phyloP scores from a whole-genome alignment of 2,888 invertebrate species.

The Campoplex capitator region DNA sequence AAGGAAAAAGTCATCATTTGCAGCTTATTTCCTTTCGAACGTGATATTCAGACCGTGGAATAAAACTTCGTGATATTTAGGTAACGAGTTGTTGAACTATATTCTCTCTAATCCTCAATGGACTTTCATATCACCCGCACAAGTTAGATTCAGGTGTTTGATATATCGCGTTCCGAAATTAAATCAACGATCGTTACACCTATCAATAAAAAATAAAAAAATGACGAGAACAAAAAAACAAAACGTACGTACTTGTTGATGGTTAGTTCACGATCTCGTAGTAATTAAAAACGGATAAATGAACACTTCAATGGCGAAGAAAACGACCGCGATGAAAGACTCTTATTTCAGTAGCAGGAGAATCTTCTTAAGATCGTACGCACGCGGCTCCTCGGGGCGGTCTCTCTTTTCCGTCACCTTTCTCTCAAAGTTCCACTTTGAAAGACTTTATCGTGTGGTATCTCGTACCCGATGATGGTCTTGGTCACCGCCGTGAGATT shows the following conservation, averaged over 20 bases:
- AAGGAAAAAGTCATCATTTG: slow-evolving; percentile 64
- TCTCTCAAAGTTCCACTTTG: slow-evolving; percentile 73
- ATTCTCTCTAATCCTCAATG: slow-evolving; percentile 25
- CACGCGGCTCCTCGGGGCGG: slow-evolving; percentile 42
- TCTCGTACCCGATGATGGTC: slow-evolving; percentile 61
- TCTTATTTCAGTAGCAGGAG: slow-evolving; percentile 60
- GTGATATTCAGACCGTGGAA: slow-evolving; percentile 53
- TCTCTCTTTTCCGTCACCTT: slow-evolving; percentile 70
- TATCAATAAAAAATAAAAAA: slow-evolving; percentile 1
- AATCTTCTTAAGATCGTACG: slow-evolving; percentile 63
- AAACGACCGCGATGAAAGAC: slow-evolving; percentile 32
- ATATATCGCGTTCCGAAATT: not conserved
- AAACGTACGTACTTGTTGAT: slow-evolving; percentile 57
- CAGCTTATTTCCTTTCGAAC: slow-evolving; percentile 50
- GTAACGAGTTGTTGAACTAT: slow-evolving; percentile 11
- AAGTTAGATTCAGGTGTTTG: not conserved
- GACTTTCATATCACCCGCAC: not conserved
- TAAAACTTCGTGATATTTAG: slow-evolving; percentile 21
- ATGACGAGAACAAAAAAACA: slow-evolving; percentile 1
- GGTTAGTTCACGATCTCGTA: slow-evolving; percentile 30
- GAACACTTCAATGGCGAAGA: slow-evolving; percentile 43
- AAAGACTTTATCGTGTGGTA: slow-evolving; percentile 67
- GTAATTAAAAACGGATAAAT: slow-evolving; percentile 21
- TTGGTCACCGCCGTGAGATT: slow-evolving; percentile 39
- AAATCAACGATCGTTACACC: not conserved